phyloP scores from a whole-genome alignment of 2,888 invertebrate species.

The Patella ulyssiponensis region DNA sequence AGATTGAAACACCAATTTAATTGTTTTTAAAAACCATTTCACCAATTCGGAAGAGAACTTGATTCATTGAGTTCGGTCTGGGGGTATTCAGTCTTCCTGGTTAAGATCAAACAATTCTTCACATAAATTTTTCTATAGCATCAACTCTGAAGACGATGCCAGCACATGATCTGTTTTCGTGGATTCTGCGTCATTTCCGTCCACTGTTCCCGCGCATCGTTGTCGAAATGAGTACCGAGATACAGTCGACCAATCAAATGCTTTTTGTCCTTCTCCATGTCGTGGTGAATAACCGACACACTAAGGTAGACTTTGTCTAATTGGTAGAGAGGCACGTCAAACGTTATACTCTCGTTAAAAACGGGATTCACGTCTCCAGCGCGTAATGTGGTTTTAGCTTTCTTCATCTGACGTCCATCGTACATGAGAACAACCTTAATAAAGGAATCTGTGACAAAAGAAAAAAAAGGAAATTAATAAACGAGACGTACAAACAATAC shows the following conservation, averaged over 20 bases:
- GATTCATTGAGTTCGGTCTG: too few relatives aligned
- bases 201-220: conserved; percentile 56
- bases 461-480: background rate
- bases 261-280: conserved; percentile 37
- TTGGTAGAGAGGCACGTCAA: conserved; percentile 59
- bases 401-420: conserved; percentile 60
- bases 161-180: conserved; percentile 57
- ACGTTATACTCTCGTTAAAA: conserved; percentile 61
- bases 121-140: background rate
- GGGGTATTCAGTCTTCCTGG: too few relatives aligned
- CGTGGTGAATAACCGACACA: conserved; percentile 49
- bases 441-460: conserved; percentile 50
- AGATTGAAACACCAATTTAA: too few relatives aligned
- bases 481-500: background rate
- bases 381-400: conserved; percentile 54
- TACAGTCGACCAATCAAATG: conserved; percentile 59
- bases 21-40: too few relatives aligned
- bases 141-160: conserved; percentile 53
- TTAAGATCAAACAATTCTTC: too few relatives aligned
- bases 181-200: conserved; percentile 60
- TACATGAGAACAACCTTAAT: conserved; percentile 59
- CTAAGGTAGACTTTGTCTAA: conserved; percentile 60
- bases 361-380: conserved; percentile 52
- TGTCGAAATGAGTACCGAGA: conserved; percentile 57
- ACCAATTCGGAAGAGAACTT: too few relatives aligned